A percentile compares a stretch with the other conserved stretches of the same genome.
Evolutionary conservation across 2,113 vertebrate genomes (phyloP).

Genomic region (Grallaria varia): DNA sequence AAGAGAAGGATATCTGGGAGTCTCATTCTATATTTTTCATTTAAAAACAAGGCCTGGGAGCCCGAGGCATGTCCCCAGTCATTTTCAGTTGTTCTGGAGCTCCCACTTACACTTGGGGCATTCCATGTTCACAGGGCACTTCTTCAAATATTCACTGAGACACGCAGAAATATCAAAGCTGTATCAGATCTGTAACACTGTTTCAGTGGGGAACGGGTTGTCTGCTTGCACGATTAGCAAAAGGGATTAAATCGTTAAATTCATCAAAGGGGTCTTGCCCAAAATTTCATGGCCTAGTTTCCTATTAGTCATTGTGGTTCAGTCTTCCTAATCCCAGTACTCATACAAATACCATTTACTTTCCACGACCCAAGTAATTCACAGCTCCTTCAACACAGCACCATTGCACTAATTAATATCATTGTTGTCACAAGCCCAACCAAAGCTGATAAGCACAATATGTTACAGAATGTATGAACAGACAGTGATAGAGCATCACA

Average conservation of each 20-base stretch:
- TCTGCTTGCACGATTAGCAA: not conserved
- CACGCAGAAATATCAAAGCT: not conserved
- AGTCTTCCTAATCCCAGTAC: not conserved
- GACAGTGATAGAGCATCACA: not conserved
- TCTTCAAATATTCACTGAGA: not conserved
- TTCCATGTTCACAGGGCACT: not conserved
- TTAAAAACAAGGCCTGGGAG: conserved; percentile 22
- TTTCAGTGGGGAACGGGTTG: not conserved
- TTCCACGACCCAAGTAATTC: not conserved
- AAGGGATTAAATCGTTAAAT: not conserved
- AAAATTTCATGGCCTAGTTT: not conserved
- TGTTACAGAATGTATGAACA: not conserved
- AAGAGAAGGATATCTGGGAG: conserved; percentile 48
- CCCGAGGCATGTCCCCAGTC: not conserved
- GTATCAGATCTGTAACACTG: not conserved
- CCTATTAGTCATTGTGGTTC: not conserved
- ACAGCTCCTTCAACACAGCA: not conserved
- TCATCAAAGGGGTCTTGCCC: not conserved
- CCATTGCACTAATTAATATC: not conserved
- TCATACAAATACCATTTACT: not conserved
- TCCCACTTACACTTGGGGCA: not conserved
- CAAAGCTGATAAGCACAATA: not conserved
- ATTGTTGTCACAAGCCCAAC: not conserved
- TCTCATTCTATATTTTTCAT: not conserved
- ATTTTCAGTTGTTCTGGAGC: not conserved